phyloP scores from a whole-genome alignment of 2,797 vertebrate species.

The Ambastaia sidthimunki region DNA sequence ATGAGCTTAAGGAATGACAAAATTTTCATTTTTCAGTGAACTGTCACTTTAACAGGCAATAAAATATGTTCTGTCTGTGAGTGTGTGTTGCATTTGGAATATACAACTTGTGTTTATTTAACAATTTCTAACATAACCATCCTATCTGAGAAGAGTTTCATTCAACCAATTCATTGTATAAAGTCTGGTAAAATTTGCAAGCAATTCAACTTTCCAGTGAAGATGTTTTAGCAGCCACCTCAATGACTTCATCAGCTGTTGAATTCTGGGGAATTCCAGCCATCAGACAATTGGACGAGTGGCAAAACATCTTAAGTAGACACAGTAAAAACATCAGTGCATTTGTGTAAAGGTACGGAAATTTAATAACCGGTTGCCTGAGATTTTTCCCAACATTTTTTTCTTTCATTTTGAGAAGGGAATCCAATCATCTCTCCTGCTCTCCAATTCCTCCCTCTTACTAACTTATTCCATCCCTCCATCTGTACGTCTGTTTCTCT shows the following conservation, averaged over 20 bases:
- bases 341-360: conserved; percentile 38
- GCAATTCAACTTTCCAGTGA: conserved; percentile 22
- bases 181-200: conserved; percentile 19
- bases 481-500: conserved; percentile 50
- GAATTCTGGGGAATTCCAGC: conserved; percentile 31
- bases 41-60: too few relatives aligned
- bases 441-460: conserved; percentile 49
- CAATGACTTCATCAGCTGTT: conserved; percentile 49
- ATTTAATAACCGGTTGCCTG: conserved; percentile 54
- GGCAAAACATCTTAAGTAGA: conserved; percentile 32
- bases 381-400: conserved; percentile 58
- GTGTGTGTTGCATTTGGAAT: too few relatives aligned
- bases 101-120: background rate
- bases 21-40: too few relatives aligned
- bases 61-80: too few relatives aligned
- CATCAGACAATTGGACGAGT: conserved; percentile 22
- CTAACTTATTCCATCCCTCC: conserved; percentile 57
- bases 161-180: background rate
- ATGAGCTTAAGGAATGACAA: too few relatives aligned
- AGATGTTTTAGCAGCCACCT: conserved; percentile 32
- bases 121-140: conserved; percentile 7
- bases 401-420: conserved; percentile 16
- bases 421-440: conserved; percentile 31
- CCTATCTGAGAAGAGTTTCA: background rate
- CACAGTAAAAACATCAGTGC: conserved; percentile 23